Percentiles rank a stretch among this genome's conserved stretches.
phyloP scores from a whole-genome alignment of 2,797 vertebrate genomes.

The Tenualosa ilisha region DNA sequence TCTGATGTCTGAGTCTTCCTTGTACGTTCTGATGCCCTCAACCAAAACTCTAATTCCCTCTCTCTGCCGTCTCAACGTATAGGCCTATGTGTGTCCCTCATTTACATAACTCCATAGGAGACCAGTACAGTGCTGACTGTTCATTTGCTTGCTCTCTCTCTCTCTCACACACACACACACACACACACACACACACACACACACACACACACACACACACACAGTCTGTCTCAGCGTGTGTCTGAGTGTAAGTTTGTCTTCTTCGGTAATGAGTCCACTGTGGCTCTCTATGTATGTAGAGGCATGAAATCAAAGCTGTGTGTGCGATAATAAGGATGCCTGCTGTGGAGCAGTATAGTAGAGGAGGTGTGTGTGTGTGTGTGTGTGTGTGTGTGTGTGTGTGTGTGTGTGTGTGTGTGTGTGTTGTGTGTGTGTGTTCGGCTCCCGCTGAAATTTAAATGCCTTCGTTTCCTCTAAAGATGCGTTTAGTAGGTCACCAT shows the following conservation, averaged over 20 bases:
- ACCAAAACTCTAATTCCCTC: not conserved
- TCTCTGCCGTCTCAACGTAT: not conserved
- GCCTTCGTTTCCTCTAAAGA: not conserved
- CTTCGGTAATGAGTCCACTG: constrained; percentile 28
- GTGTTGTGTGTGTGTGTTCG: constrained; percentile 2
- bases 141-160: not conserved
- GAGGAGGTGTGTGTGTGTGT: not conserved
- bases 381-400: constrained; percentile 14
- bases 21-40: not conserved
- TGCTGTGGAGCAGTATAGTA: not conserved
- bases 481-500: constrained; percentile 20
- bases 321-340: constrained; percentile 42
- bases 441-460: not conserved
- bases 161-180: not conserved
- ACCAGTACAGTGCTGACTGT: constrained; percentile 6
- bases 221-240: not conserved
- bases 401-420: too few species aligned
- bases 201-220: not conserved
- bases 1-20: too few species aligned
- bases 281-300: constrained; percentile 31
- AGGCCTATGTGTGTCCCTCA: not conserved
- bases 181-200: constrained; percentile 16
- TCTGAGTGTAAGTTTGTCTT: not conserved
- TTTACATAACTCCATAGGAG: not conserved
- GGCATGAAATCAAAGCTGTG: constrained; percentile 18